Base-by-base conservation (phyloP, 1,140 invertebrate species). In the Hesperophylax magnus region DNA sequence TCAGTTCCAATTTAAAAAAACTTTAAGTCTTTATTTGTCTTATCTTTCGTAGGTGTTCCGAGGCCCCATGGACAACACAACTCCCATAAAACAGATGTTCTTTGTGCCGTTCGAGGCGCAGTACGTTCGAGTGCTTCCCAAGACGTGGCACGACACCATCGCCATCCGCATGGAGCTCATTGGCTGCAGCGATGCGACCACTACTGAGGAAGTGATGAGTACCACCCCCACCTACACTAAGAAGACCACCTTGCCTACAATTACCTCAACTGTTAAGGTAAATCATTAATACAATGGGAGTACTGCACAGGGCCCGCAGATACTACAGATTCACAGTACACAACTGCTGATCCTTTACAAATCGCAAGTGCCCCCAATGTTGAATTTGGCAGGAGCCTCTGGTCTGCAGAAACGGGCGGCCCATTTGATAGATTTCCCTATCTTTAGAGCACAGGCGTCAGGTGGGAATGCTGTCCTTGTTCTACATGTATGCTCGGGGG, bases 71-170 rank as follows among this genome's bases (percentile, higher is more conserved):
- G 93, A 95, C 86, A 88, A 90, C 39, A 88, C 86, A 0, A 90
- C 88, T 0, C 90, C 92, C 0, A 88, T 93, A 1, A 88, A 92
- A 80, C 92, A 95, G 81, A 91, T 94, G 74, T 95, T 95, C 60
- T 86, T 92, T 15, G 52, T 80, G 14, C 89, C 89, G 0, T 90
- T 97, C 56, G 94, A 96, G 86, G 94, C 96, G 0, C 92, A 92
- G 82, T 91, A 93, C 31, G 81, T 97, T 1, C 90, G 93, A 65
- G 90, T 97, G 39, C 90, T 92, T 76, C 96, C 96, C 0, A 86
- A 93, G 3, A 93, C 94, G 3, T 97, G 96, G 95, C 92, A 95
- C 84, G 92, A 92, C 4, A 92, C 91, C 9, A 95, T 96, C 56
- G 91, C 95, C 0, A 87, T 97, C 79, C 90, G 93, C 71, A 87